These are phyloP conservation scores for Drosophila lacertosa DNA, from an alignment of 1,140 invertebrate genomes.

Conservation along the genomic window DNA sequence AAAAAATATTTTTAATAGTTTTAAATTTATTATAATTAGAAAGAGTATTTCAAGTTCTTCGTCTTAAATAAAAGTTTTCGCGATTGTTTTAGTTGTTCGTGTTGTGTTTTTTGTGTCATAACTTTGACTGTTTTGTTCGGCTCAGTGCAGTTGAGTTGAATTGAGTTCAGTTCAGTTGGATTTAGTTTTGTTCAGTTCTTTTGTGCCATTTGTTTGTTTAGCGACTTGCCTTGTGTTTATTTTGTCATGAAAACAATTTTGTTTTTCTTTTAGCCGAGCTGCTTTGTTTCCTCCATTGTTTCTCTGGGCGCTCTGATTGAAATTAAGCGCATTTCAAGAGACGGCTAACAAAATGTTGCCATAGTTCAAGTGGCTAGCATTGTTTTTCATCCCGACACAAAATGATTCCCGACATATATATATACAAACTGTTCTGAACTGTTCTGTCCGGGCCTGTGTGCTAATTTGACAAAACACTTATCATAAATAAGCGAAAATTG, in stretches of 20 bases:
- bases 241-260: constrained; percentile 40
- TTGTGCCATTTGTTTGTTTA: constrained; percentile 42
- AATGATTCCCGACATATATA: background rate
- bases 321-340: constrained; percentile 52
- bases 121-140: constrained; percentile 30
- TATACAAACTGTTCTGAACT: constrained; percentile 5
- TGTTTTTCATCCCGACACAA: constrained; percentile 14
- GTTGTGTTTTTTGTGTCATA: constrained; percentile 29
- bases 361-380: constrained; percentile 38
- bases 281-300: constrained; percentile 27
- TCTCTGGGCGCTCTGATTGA: constrained; percentile 37
- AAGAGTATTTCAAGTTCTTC: background rate
- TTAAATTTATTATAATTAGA: too few relatives aligned
- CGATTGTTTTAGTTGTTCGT: constrained; percentile 6
- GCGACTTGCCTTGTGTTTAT: constrained; percentile 39
- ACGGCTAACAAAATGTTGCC: constrained; percentile 20
- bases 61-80: background rate
- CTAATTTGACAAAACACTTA: constrained; percentile 36
- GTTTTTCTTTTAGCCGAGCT: constrained; percentile 2
- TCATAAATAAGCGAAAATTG: constrained; percentile 29
- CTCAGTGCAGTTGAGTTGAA: constrained; percentile 2
- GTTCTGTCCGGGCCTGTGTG: constrained; percentile 14
- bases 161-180: background rate
- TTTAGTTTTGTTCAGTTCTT: constrained; percentile 16
- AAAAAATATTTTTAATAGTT: too few relatives aligned